Percentiles rank a stretch among this genome's conserved stretches.
Evolutionary conservation across 2,113 vertebrate genomes (phyloP).

Genomic region (Mola mola): DNA sequence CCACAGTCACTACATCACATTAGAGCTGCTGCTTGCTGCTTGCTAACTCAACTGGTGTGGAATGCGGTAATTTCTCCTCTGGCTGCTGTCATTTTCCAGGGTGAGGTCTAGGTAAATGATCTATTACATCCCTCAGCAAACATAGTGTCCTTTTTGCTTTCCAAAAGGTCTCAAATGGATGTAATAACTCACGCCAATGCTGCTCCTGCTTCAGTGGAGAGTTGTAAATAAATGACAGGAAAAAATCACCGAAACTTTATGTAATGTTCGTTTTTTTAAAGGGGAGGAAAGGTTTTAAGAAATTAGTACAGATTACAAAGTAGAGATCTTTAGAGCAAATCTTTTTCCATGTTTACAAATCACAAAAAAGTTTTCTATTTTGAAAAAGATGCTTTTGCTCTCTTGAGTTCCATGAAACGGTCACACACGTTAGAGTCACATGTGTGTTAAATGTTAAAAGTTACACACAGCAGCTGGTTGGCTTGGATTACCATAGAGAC

Average conservation of each 20-base stretch:
- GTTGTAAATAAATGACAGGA: constrained; percentile 31
- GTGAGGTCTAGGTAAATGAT: constrained; percentile 13
- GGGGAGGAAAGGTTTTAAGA: too few species aligned
- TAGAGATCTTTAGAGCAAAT: too few species aligned
- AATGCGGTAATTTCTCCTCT: constrained; percentile 19
- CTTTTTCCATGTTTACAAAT: too few species aligned
- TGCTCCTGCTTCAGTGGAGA: constrained; percentile 28
- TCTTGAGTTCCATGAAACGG: too few species aligned
- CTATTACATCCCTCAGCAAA: constrained; percentile 1
- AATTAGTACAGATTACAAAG: too few species aligned
- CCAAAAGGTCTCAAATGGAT: constrained; percentile 11
- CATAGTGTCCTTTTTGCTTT: neutral
- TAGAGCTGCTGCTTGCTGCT: constrained; percentile 52
- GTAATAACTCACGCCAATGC: neutral
- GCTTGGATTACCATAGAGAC: neutral
- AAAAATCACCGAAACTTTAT: neutral
- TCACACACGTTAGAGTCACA: too few species aligned
- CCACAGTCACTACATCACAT: constrained; percentile 54
- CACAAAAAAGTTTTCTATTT: too few species aligned
- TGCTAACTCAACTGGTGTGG: constrained; percentile 61
- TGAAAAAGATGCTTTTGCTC: too few species aligned
- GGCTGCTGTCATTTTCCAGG: constrained; percentile 30
- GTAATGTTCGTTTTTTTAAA: too few species aligned
- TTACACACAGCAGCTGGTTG: neutral
- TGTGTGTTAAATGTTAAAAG: too few species aligned